These are phyloP conservation scores for Drosophila austrosaltans DNA, from an alignment of 2,888 invertebrate species.

Conservation along the genomic window DNA sequence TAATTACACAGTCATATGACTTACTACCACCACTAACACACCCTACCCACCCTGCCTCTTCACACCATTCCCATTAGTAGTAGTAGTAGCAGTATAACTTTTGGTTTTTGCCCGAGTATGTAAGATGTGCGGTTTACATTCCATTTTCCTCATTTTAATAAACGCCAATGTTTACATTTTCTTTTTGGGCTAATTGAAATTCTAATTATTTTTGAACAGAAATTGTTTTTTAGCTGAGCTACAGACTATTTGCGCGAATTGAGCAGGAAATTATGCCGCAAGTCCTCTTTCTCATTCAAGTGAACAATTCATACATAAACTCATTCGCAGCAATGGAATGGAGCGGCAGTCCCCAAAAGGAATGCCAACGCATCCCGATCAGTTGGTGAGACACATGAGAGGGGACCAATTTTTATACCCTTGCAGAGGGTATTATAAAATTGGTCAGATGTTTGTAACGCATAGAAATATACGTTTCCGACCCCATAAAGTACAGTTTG, in stretches of 20 bases:
- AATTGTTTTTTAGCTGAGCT: conserved; percentile 3
- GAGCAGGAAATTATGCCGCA: conserved; percentile 1
- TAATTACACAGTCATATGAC: conserved; percentile 57
- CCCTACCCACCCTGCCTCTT: background rate
- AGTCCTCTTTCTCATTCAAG: background rate
- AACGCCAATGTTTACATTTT: conserved; percentile 54
- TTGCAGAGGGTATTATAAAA: too few relatives aligned
- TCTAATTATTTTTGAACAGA: conserved; percentile 43
- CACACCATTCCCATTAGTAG: background rate
- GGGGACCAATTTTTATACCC: too few relatives aligned
- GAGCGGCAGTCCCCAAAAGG: too few relatives aligned
- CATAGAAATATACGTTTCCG: too few relatives aligned
- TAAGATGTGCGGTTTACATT: conserved; percentile 18
- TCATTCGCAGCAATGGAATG: background rate
- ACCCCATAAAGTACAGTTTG: too few relatives aligned
- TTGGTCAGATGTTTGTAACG: too few relatives aligned
- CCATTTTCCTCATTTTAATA: conserved; percentile 30
- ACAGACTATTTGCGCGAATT: conserved; percentile 2
- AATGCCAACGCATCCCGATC: background rate
- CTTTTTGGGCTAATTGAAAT: conserved; percentile 60
- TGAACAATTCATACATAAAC: background rate
- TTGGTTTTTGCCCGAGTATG: background rate
- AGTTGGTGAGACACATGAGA: background rate
- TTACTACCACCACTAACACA: conserved; percentile 5
- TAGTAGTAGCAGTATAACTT: background rate